Evolutionary conservation across 2,888 invertebrate genomes (phyloP), one percentile per base, ranked within the genome.

Genomic region (Lithophane semibrunnea): DNA sequence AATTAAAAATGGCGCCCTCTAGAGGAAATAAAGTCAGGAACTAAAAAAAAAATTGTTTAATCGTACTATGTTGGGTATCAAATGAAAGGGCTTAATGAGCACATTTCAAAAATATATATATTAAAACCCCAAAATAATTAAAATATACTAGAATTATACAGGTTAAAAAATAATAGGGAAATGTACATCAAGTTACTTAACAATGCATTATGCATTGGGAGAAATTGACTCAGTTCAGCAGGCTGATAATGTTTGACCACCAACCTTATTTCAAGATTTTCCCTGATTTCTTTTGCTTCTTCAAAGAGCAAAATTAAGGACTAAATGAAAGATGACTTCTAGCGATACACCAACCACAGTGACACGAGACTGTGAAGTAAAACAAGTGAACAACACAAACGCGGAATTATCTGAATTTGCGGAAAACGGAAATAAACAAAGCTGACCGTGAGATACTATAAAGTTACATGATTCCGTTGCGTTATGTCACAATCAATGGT

Each of bases 381-480:
- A 75, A 52, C 49, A 49, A 64, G 42, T 64, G 65, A 44, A 66
- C n/a, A 8, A 52, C 68, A 60, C 16, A 70, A 54, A 47, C 1
- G 60, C 29, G 29, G 21, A 58, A 69, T 67, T 7, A 49, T n/a
- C 18, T 18, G n/a, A 69, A 65, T 37, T 37, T 65, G 54, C 67
- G 61, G 64, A 81, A 81, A 58, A 44, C 47, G 21, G 24, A 52
- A 49, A 63, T 49, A 80, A 71, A 49, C 74, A 68, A 49, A 44
- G 1, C 54, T 54, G 16, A 58, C 54, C 73, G 83, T 78, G 83
- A 49, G 83, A 86, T 52, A 58, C 29, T 58, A 42, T n/a, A 37
- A 47, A 42, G 56, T 75, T 81, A 16, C 85, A 72, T 44, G 70
- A 42, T 44, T 60, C 24, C 29, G 47, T 74, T 66, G 16, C 67